A percentile compares a stretch with the other conserved stretches of the same genome.
phyloP scores from a whole-genome alignment of 2,113 vertebrate genomes.

The Plotosus lineatus region DNA sequence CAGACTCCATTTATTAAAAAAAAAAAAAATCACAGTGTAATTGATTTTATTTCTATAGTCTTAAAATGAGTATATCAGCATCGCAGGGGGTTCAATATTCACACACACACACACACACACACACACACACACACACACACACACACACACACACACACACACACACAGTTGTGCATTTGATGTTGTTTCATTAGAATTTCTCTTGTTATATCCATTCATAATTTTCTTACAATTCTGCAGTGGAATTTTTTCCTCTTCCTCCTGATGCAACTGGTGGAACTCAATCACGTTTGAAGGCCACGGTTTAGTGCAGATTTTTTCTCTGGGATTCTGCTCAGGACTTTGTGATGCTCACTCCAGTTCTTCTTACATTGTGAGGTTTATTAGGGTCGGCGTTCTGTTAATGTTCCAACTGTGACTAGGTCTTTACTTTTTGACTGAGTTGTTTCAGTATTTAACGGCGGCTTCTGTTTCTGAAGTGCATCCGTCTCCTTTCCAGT shows the following conservation, averaged over 20 bases:
- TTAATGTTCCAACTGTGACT: background rate
- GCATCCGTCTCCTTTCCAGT: background rate
- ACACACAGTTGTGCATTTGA: no score
- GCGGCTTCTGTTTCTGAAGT: no score
- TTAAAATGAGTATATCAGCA: background rate
- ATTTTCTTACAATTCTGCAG: background rate
- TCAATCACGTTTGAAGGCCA: background rate
- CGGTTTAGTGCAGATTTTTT: background rate
- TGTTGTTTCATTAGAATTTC: no score
- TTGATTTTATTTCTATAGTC: background rate
- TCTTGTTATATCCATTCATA: background rate
- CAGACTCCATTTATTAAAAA: no score
- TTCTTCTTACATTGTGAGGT: background rate
- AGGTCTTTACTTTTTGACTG: background rate
- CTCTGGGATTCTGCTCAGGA: background rate
- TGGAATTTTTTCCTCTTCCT: background rate
- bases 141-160: no score
- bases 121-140: no score
- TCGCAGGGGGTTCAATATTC: no score
- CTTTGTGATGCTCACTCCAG: background rate
- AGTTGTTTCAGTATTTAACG: background rate
- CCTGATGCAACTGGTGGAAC: background rate
- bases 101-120: no score
- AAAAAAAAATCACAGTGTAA: no score
- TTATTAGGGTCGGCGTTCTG: background rate